These are phyloP conservation scores for Crenichthys baileyi DNA, from an alignment of 2,797 vertebrate genomes.

Conservation along the genomic window DNA sequence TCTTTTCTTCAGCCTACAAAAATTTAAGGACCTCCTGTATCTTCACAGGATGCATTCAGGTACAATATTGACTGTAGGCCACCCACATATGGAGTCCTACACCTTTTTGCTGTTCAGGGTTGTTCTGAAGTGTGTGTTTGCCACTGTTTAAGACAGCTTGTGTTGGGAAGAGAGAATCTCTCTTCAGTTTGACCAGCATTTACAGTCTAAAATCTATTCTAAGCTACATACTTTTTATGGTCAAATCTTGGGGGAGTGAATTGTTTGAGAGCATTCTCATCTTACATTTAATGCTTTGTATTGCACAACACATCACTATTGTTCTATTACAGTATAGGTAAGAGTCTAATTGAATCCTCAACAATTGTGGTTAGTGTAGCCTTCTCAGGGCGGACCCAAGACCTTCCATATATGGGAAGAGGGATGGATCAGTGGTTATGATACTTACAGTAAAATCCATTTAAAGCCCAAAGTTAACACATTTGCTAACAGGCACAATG, in stretches of 20 bases:
- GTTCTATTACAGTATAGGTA: constrained; percentile 5
- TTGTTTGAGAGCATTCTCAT: constrained; percentile 13
- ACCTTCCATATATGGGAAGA: constrained; percentile 13
- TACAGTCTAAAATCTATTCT: constrained; percentile 8
- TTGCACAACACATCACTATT: constrained; percentile 10
- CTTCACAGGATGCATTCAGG: background rate
- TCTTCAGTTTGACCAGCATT: constrained; percentile 1
- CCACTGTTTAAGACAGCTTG: background rate
- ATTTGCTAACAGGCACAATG: background rate
- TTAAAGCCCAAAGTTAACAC: constrained; percentile 1
- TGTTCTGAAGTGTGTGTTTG: background rate
- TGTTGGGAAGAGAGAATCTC: background rate
- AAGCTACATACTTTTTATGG: constrained; percentile 2
- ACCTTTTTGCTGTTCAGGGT: background rate
- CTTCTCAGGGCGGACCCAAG: background rate
- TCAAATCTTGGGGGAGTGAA: constrained; percentile 8
- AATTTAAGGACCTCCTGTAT: background rate
- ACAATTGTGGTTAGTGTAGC: background rate
- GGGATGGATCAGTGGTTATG: background rate
- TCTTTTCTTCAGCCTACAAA: background rate
- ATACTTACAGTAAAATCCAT: constrained; percentile 11
- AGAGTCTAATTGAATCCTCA: constrained; percentile 7
- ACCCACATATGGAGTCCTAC: constrained; percentile 2
- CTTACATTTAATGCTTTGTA: constrained; percentile 9
- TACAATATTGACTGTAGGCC: background rate